Evolutionary conservation across 1,140 invertebrate genomes (phyloP).

Genomic region (Drosophila sulfurigaster): DNA sequence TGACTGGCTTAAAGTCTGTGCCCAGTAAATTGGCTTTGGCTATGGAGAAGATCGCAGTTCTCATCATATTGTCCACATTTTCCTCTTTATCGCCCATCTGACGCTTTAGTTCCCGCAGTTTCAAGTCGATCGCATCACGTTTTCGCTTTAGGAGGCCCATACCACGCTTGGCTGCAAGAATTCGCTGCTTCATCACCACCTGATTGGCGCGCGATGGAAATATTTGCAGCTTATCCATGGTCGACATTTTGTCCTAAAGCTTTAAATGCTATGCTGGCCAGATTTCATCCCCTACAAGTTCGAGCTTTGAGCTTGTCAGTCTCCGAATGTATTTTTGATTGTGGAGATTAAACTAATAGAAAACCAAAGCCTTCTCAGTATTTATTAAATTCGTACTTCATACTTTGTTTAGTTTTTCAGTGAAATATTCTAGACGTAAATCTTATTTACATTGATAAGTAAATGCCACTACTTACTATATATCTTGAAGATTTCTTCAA

Average conservation of each 20-base stretch:
- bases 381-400: no score
- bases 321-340: neutral
- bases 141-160: constrained; percentile 67
- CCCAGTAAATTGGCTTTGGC: constrained; percentile 73
- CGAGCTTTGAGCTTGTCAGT: neutral
- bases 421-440: no score
- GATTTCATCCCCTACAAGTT: neutral
- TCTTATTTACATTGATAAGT: no score
- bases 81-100: constrained; percentile 36
- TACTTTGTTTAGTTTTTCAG: no score
- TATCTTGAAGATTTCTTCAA: no score
- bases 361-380: no score
- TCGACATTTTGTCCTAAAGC: constrained; percentile 44
- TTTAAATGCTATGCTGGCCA: neutral
- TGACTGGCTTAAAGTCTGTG: constrained; percentile 67
- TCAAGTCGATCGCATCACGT: constrained; percentile 76
- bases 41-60: constrained; percentile 69
- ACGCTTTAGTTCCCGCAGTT: constrained; percentile 51
- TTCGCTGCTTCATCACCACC: constrained; percentile 69
- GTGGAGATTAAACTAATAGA: no score
- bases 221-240: constrained; percentile 52
- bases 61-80: constrained; percentile 43
- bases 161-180: constrained; percentile 58
- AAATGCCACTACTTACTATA: no score
- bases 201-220: constrained; percentile 76